phyloP scores from a whole-genome alignment of 35 echinoderm and acorn worm genomes.

The Diadema setosum region DNA sequence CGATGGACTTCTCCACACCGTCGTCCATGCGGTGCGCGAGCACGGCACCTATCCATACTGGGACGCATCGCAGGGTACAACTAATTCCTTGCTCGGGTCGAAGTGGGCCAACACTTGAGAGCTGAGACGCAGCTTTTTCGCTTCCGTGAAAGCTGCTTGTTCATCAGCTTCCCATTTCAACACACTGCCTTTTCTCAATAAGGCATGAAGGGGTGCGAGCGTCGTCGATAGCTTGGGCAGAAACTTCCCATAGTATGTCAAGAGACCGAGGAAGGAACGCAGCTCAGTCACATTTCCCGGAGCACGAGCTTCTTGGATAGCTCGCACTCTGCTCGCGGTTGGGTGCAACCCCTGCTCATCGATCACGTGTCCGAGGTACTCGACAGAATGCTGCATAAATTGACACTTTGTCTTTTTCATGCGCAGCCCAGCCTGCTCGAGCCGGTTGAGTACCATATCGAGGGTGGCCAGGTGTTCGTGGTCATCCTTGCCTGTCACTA shows the following conservation, averaged over 20 bases:
- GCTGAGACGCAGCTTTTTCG: conserved; percentile 16
- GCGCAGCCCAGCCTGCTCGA: too few relatives aligned
- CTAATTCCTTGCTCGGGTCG: conserved; percentile 1
- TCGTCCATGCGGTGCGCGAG: conserved; percentile 51
- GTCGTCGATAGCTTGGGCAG: conserved; percentile 43
- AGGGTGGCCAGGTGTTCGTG: too few relatives aligned
- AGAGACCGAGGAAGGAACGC: conserved; percentile 43
- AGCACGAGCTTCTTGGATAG: conserved; percentile 14
- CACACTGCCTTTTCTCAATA: neutral
- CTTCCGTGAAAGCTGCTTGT: conserved; percentile 16
- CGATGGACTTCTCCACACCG: conserved; percentile 44
- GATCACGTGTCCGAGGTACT: too few relatives aligned
- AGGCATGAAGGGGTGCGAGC: conserved; percentile 28
- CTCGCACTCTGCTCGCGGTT: conserved; percentile 31
- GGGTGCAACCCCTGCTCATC: conserved; percentile 35
- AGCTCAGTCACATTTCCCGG: conserved; percentile 50
- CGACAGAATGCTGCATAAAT: too few relatives aligned
- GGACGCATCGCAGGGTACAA: conserved; percentile 52
- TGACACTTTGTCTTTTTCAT: too few relatives aligned
- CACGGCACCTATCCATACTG: conserved; percentile 60
- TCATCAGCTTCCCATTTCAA: conserved; percentile 36
- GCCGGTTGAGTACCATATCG: too few relatives aligned
- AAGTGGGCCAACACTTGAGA: conserved; percentile 56
- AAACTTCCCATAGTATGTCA: conserved; percentile 65
- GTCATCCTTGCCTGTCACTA: too few relatives aligned